A percentile compares a stretch with the other conserved stretches of the same genome.
Conservation (phyloP, 2,113 vertebrate genomes). For the Pimephales promelas region DNA sequence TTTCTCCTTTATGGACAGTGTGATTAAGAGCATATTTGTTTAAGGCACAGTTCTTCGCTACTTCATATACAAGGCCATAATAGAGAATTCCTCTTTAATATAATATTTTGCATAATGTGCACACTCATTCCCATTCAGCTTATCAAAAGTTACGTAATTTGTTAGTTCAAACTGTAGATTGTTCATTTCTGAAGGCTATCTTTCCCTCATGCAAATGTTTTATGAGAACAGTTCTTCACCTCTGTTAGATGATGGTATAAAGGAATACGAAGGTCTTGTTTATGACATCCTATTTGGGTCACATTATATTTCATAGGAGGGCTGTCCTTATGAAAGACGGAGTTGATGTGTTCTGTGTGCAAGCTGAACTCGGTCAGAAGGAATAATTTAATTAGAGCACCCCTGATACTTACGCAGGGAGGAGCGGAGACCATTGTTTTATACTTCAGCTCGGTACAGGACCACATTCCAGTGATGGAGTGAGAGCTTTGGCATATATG, state of each 20-base stretch:
- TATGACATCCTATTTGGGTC: neutral
- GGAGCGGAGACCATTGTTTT: neutral
- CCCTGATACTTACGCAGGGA: neutral
- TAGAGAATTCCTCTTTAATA: neutral
- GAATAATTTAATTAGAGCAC: conserved; percentile 48
- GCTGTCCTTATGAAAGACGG: neutral
- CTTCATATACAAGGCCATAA: neutral
- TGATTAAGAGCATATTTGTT: neutral
- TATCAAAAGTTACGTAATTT: conserved; percentile 7
- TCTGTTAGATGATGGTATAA: neutral
- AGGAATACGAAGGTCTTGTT: neutral
- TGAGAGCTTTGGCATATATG: conserved; percentile 37
- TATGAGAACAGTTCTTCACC: neutral
- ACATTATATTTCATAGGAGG: neutral
- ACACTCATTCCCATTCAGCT: neutral
- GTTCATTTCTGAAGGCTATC: neutral
- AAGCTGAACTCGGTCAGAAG: conserved; percentile 34
- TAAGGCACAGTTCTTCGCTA: neutral
- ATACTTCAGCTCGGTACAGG: conserved; percentile 38
- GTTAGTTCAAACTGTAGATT: neutral
- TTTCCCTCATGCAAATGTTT: conserved; percentile 19
- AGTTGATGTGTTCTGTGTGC: neutral
- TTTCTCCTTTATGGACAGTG: neutral
- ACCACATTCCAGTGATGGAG: conserved; percentile 34
- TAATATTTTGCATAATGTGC: neutral